Base-by-base conservation (phyloP, 2,113 vertebrate genomes). In the Indicator indicator region DNA sequence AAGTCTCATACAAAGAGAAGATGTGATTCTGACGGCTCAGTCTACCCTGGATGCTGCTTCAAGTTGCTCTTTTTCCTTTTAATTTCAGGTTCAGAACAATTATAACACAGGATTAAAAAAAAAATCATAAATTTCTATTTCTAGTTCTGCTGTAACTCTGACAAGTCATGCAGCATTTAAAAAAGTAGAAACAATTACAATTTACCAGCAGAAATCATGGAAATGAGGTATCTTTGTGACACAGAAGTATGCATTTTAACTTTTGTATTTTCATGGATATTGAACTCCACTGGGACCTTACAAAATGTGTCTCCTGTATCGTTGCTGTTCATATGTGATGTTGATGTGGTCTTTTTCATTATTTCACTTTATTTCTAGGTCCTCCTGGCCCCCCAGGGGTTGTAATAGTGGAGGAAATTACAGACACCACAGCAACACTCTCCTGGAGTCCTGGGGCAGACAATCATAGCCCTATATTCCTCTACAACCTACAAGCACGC, bases 321-420 rank as follows among this genome's bases (percentile, higher is more conserved):
- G 55, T 33, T 60, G 56, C 68, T 96, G 10, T 55, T 94, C 68
- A 84, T 56, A 64, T 6, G 2, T 1, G 0, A 33, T 94, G 48
- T 70, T 71, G 64, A 50, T 95, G 89, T 62, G 55, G 44, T 88
- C 73, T 88, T 27, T 95, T 77, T 93, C 73, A 88, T 71, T 80
- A 86, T 82, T 91, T 94, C 91, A 65, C 89, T 89, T 95, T 86
- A 68, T 83, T 89, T 87, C 16, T 91, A 99, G 99, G 99, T 94
- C 99, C 99, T 83, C 99, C 99, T 17, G 99, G 99, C 50, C 98
- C 99, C n/a, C 99, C 99, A 46, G 99, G 99, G 76, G 97, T 99
- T 88, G 99, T 99, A 89, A 99, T 99, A 50, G 99, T 99, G 91
- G 99, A 99, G 93, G 99, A 99, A 97, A 99, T 99, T 96, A 99